Percentiles rank a stretch among this genome's conserved stretches.
These are phyloP conservation scores for Trimorus sp. DNA, from an alignment of 2,888 invertebrate genomes.

Conservation along the genomic window DNA sequence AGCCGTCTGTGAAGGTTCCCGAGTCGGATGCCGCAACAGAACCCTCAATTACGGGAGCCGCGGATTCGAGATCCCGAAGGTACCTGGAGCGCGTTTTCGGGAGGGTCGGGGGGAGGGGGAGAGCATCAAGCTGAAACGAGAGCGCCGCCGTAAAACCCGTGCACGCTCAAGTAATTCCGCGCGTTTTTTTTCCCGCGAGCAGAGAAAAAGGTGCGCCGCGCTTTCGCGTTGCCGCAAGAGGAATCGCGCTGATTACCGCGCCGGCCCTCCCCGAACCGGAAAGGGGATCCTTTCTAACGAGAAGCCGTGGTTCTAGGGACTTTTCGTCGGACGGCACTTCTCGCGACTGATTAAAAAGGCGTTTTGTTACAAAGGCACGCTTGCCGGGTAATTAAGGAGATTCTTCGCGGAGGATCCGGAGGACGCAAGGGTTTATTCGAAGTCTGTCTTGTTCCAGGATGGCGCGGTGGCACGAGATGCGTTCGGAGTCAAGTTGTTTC, in stretches of 20 bases:
- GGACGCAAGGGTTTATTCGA: too few species aligned
- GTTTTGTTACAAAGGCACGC: too few species aligned
- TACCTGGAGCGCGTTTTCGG: slow-evolving; percentile 52
- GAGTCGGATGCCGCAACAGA: slow-evolving; percentile 47
- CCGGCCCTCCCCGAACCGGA: too few species aligned
- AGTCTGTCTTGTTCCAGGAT: too few species aligned
- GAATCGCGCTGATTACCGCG: slow-evolving; percentile 45
- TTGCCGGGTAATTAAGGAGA: too few species aligned
- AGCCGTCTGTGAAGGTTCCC: slow-evolving; percentile 52
- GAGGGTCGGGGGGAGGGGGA: slow-evolving; percentile 18
- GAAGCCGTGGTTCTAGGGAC: too few species aligned
- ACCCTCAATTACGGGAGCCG: slow-evolving; percentile 54
- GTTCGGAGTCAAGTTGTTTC: too few species aligned
- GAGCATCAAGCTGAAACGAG: slow-evolving; percentile 53
- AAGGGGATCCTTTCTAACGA: too few species aligned
- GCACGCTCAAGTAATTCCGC: slow-evolving; percentile 50
- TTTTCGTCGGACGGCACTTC: too few species aligned
- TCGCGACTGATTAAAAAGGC: too few species aligned
- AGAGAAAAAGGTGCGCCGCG: slow-evolving; percentile 15
- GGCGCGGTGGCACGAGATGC: too few species aligned
- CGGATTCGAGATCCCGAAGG: slow-evolving; percentile 44
- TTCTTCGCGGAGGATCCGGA: too few species aligned
- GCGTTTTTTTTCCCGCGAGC: slow-evolving; percentile 37
- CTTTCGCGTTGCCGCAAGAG: slow-evolving; percentile 31
- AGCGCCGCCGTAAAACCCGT: slow-evolving; percentile 44